phyloP scores from a whole-genome alignment of 2,888 invertebrate species.

The Dicyrtomina minuta region DNA sequence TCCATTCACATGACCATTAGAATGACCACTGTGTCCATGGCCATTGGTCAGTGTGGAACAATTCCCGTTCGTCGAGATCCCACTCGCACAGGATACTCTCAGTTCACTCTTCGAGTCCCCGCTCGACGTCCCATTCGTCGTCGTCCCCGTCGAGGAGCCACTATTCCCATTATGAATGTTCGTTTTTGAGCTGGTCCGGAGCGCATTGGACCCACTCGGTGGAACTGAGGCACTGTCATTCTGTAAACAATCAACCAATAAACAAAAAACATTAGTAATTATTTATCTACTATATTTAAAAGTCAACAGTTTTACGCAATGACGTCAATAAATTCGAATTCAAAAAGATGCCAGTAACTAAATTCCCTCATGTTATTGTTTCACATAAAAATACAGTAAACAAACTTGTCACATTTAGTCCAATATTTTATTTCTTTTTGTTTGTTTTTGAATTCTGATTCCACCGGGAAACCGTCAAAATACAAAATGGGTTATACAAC shows the following conservation, averaged over 20 bases:
- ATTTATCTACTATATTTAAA: neutral
- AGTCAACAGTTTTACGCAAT: neutral
- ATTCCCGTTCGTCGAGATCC: slow-evolving; percentile 52
- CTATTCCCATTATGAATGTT: slow-evolving; percentile 53
- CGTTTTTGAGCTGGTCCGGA: slow-evolving; percentile 53
- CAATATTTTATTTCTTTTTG: neutral
- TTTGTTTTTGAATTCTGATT: too few relatives aligned
- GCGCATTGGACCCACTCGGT: slow-evolving; percentile 51
- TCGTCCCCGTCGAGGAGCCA: slow-evolving; percentile 42
- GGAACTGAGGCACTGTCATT: slow-evolving; percentile 53
- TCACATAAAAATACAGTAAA: neutral
- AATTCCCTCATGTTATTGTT: neutral
- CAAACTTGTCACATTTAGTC: neutral
- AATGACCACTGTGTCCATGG: slow-evolving; percentile 17
- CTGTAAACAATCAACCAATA: slow-evolving; percentile 34
- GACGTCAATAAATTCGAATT: neutral
- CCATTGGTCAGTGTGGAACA: slow-evolving; percentile 50
- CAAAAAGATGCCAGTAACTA: too few relatives aligned
- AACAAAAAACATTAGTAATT: neutral
- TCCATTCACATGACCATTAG: slow-evolving; percentile 48
- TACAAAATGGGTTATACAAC: too few relatives aligned
- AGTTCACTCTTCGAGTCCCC: slow-evolving; percentile 53
- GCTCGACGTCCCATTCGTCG: slow-evolving; percentile 51
- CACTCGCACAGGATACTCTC: slow-evolving; percentile 51
- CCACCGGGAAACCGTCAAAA: too few relatives aligned